These are phyloP conservation scores for Lordiphosa stackelbergi DNA, from an alignment of 1,140 invertebrate species.

Conservation along the genomic window DNA sequence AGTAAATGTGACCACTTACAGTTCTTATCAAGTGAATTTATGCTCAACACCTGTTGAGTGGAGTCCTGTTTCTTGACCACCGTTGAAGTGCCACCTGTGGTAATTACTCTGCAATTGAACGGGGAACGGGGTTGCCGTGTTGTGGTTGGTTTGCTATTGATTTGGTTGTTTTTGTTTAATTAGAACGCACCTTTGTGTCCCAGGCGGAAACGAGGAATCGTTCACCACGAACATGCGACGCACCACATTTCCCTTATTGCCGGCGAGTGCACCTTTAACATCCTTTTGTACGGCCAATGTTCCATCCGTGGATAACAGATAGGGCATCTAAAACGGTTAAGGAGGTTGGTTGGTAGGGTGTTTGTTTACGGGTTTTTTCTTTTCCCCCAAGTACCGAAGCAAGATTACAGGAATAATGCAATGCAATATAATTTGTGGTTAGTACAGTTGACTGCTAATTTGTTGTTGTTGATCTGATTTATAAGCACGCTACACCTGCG, in stretches of 20 bases:
- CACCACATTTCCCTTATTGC: conserved; percentile 76
- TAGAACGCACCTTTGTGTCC: conserved; percentile 69
- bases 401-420: no score
- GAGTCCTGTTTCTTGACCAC: conserved; percentile 74
- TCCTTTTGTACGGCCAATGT: conserved; percentile 76
- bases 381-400: neutral
- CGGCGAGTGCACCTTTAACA: conserved; percentile 66
- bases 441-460: conserved; percentile 9
- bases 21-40: conserved; percentile 75
- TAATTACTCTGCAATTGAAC: conserved; percentile 63
- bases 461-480: conserved; percentile 35
- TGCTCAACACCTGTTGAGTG: conserved; percentile 72
- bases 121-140: conserved; percentile 5
- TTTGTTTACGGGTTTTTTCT: neutral
- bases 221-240: conserved; percentile 77
- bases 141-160: neutral
- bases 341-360: neutral
- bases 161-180: neutral
- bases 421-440: no score
- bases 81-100: conserved; percentile 62
- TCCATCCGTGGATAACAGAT: conserved; percentile 75
- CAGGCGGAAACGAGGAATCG: conserved; percentile 69
- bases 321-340: conserved; percentile 71
- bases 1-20: conserved; percentile 58
- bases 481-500: conserved; percentile 66